A percentile compares a stretch with the other conserved stretches of the same genome.
Conservation (phyloP, 2,888 invertebrate species). For the Xestia c-nigrum region DNA sequence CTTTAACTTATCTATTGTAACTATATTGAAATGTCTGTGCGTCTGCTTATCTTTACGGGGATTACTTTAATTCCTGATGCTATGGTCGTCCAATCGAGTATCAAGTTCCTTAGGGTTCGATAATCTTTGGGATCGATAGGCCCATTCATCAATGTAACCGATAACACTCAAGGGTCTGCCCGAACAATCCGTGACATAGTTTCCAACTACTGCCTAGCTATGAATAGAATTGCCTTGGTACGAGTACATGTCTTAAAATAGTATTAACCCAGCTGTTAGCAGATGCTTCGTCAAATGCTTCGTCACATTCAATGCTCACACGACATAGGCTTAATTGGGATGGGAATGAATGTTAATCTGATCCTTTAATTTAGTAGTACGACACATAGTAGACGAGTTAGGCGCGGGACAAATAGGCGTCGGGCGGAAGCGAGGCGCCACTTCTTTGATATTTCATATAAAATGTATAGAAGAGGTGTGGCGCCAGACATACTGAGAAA, state of each 20-base stretch:
- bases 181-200: conserved; percentile 32
- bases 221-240: not conserved
- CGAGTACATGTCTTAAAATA: too few relatives aligned
- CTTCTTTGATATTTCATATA: too few relatives aligned
- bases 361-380: too few relatives aligned
- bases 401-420: too few relatives aligned
- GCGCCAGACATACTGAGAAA: too few relatives aligned
- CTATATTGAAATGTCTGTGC: not conserved
- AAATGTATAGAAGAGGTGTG: too few relatives aligned
- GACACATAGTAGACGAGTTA: too few relatives aligned
- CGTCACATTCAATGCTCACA: too few relatives aligned
- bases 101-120: conserved; percentile 11
- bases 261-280: not conserved
- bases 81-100: not conserved
- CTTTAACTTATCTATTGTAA: not conserved
- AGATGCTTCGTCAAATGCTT: not conserved
- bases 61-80: not conserved
- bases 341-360: not conserved
- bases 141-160: conserved; percentile 25
- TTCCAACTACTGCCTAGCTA: conserved; percentile 1
- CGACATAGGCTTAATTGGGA: too few relatives aligned
- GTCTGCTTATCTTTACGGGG: not conserved
- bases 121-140: conserved; percentile 21
- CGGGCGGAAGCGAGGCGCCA: too few relatives aligned
- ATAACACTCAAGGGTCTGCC: conserved; percentile 19